A percentile compares a stretch with the other conserved stretches of the same genome.
These are phyloP conservation scores for Girardinichthys multiradiatus DNA, from an alignment of 2,113 vertebrate genomes.

Conservation along the genomic window DNA sequence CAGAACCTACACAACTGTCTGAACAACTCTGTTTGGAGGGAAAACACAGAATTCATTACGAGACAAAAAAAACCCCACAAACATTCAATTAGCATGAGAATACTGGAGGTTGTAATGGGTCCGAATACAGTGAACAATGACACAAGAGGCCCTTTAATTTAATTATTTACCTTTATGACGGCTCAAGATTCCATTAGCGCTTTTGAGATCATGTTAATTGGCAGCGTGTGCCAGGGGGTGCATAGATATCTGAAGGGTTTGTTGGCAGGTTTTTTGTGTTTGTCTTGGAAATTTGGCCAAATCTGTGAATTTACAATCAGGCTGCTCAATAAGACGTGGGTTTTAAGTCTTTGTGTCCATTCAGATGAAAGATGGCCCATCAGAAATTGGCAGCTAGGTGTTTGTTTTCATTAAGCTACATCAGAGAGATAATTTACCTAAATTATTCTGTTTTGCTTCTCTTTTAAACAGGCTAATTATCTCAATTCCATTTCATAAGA, in stretches of 20 bases:
- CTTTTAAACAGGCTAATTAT: constrained; percentile 51
- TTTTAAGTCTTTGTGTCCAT: constrained; percentile 76
- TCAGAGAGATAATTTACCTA: constrained; percentile 77
- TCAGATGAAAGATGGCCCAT: constrained; percentile 75
- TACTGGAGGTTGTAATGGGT: constrained; percentile 68
- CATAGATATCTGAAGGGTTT: constrained; percentile 74
- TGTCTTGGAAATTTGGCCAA: constrained; percentile 73
- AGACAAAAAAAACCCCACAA: constrained; percentile 48
- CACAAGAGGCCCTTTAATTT: constrained; percentile 66
- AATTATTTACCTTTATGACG: constrained; percentile 75
- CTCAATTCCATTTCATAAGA: constrained; percentile 25
- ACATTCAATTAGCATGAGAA: constrained; percentile 78
- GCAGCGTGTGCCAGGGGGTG: constrained; percentile 65
- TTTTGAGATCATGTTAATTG: constrained; percentile 70
- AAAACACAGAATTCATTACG: constrained; percentile 75
- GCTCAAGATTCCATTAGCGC: constrained; percentile 80
- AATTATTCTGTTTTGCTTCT: constrained; percentile 68
- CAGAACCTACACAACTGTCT: constrained; percentile 77
- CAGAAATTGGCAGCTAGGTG: constrained; percentile 66
- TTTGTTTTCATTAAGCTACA: constrained; percentile 75
- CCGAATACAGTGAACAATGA: constrained; percentile 69
- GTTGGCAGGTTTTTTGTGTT: constrained; percentile 66
- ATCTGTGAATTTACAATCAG: constrained; percentile 71
- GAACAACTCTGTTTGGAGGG: constrained; percentile 70
- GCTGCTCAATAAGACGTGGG: constrained; percentile 69